phyloP scores from a whole-genome alignment of 2,113 vertebrate genomes.

The Gadus chalcogrammus region DNA sequence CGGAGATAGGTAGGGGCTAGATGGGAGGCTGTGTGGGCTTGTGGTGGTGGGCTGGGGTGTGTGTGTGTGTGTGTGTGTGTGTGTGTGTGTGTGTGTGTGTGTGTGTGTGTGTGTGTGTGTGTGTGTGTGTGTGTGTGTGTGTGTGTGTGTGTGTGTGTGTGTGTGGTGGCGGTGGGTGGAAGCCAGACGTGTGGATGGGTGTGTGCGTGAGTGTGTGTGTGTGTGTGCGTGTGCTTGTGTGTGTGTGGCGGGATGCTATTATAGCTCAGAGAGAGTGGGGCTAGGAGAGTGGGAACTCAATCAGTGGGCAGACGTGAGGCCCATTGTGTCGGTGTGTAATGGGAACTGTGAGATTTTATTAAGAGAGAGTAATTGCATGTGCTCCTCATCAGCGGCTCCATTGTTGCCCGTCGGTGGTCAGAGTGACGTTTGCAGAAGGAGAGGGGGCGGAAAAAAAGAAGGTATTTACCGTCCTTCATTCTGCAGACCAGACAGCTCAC shows the following conservation, averaged over 20 bases:
- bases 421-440: constrained; percentile 63
- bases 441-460: constrained; percentile 32
- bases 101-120: too few relatives aligned
- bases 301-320: constrained; percentile 65
- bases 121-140: constrained; percentile 1
- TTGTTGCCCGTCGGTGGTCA: constrained; percentile 68
- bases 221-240: background rate
- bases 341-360: constrained; percentile 80
- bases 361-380: constrained; percentile 78
- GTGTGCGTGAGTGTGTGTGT: background rate
- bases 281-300: constrained; percentile 71
- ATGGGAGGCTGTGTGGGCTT: constrained; percentile 19
- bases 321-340: constrained; percentile 74
- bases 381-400: constrained; percentile 73
- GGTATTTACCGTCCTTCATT: constrained; percentile 72
- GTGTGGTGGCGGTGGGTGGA: background rate
- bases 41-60: constrained; percentile 27
- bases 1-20: constrained; percentile 11
- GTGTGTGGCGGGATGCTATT: constrained; percentile 50
- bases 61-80: too few relatives aligned
- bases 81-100: too few relatives aligned
- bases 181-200: background rate
- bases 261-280: constrained; percentile 42
- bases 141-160: background rate
- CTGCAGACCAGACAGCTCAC: constrained; percentile 60